These are phyloP conservation scores for Cataglyphis cursor DNA, from an alignment of 2,888 invertebrate genomes.

Conservation along the genomic window DNA sequence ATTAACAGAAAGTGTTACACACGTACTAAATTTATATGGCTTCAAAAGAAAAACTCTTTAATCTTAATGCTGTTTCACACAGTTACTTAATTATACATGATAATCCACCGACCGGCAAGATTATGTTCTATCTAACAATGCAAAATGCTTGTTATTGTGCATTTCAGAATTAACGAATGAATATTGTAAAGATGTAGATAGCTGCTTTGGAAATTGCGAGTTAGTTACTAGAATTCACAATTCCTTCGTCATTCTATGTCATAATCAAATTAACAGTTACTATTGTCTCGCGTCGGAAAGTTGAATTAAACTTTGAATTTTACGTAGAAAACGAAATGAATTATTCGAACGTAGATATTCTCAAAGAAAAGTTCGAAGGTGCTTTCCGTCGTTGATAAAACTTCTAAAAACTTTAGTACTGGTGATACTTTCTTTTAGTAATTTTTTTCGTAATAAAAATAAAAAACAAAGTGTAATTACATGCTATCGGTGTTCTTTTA, in stretches of 20 bases:
- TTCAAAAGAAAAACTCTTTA: constrained; percentile 2
- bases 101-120: constrained; percentile 24
- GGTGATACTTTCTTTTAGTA: constrained; percentile 1
- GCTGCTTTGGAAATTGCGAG: constrained; percentile 1
- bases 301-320: constrained; percentile 42
- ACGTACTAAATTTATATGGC: background rate
- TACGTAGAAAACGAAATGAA: constrained; percentile 28
- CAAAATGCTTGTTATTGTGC: constrained; percentile 26
- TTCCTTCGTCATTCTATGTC: constrained; percentile 1
- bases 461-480: constrained; percentile 13
- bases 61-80: constrained; percentile 16
- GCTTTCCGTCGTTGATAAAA: constrained; percentile 13
- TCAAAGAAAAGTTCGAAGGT: constrained; percentile 34
- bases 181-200: constrained; percentile 27
- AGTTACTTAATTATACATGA: background rate
- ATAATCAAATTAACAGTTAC: constrained; percentile 45
- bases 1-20: background rate
- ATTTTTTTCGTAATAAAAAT: constrained; percentile 32
- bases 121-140: constrained; percentile 15
- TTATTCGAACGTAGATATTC: constrained; percentile 20
- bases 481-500: background rate
- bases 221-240: background rate
- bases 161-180: constrained; percentile 31
- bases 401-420: constrained; percentile 10
- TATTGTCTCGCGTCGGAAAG: constrained; percentile 25